phyloP scores from a whole-genome alignment of 2,888 invertebrate species.

The Endotricha flammealis region DNA sequence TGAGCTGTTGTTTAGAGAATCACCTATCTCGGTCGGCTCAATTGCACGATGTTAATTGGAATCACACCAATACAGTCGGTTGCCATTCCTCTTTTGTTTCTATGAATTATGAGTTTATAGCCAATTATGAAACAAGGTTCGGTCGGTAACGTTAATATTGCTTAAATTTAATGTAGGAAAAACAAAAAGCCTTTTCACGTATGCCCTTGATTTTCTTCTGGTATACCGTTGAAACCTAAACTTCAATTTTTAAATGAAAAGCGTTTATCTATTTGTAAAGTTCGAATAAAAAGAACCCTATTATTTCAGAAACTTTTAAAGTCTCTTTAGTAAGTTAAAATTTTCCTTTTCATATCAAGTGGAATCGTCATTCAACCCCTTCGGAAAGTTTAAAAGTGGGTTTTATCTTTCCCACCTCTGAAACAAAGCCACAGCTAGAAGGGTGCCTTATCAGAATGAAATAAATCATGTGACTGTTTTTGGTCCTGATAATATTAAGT shows the following conservation, averaged over 20 bases:
- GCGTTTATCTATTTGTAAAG: no score
- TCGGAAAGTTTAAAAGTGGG: slow-evolving; percentile 14
- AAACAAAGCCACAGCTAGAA: slow-evolving; percentile 5
- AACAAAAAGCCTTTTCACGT: no score
- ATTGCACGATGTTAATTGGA: slow-evolving; percentile 65
- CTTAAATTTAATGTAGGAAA: no score
- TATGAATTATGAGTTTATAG: slow-evolving; percentile 55
- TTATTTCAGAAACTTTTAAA: no score
- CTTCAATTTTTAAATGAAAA: neutral
- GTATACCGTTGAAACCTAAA: no score
- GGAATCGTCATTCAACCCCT: slow-evolving; percentile 10
- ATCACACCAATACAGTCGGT: slow-evolving; percentile 50
- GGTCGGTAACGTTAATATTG: neutral
- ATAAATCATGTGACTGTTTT: slow-evolving; percentile 49
- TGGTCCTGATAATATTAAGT: slow-evolving; percentile 33
- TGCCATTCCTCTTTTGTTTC: slow-evolving; percentile 56
- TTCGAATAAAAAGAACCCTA: no score
- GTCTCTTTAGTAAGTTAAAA: no score
- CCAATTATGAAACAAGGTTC: slow-evolving; percentile 47
- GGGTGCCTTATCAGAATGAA: slow-evolving; percentile 40
- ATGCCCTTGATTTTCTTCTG: no score
- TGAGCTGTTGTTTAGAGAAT: slow-evolving; percentile 34
- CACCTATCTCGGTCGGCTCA: slow-evolving; percentile 39
- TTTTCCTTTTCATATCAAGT: no score
- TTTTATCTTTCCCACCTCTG: slow-evolving; percentile 10